Percentiles rank a stretch among this genome's conserved stretches.
Evolutionary conservation across 2,113 vertebrate species (phyloP).

Genomic region (Varanus komodoensis): DNA sequence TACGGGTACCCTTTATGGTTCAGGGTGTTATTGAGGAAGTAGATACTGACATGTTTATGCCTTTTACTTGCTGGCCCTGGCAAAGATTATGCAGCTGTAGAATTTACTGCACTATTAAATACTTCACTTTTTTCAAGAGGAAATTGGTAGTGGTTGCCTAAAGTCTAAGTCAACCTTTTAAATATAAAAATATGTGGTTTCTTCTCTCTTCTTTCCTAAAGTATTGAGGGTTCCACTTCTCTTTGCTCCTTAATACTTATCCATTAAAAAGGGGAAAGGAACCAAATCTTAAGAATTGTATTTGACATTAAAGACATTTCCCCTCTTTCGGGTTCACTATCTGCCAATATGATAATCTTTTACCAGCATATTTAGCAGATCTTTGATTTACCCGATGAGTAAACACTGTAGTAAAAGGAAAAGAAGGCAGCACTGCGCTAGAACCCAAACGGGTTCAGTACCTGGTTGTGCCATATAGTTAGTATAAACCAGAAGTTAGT

Average conservation of each 20-base stretch:
- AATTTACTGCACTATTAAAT: conserved; percentile 4
- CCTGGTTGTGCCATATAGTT: background rate
- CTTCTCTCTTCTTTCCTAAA: background rate
- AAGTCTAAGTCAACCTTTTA: conserved; percentile 20
- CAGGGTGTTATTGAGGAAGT: conserved; percentile 34
- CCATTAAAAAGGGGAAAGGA: too few species aligned
- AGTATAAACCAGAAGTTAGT: background rate
- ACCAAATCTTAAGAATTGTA: background rate
- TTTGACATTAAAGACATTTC: background rate
- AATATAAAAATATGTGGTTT: conserved; percentile 5
- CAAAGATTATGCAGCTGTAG: conserved; percentile 18
- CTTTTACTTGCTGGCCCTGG: conserved; percentile 23
- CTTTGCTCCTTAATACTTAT: background rate
- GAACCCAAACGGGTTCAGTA: background rate
- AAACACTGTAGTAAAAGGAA: background rate
- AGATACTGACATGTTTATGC: conserved; percentile 47
- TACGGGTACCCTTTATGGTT: conserved; percentile 16
- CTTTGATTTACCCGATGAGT: background rate
- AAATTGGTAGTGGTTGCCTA: conserved; percentile 23
- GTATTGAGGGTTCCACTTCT: background rate
- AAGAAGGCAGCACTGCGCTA: background rate
- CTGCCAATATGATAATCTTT: background rate
- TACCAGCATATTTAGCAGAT: background rate
- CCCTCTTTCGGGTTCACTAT: background rate
- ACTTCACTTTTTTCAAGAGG: conserved; percentile 10